Conservation (phyloP, 2,113 vertebrate species). For the Nanorana parkeri region DNA sequence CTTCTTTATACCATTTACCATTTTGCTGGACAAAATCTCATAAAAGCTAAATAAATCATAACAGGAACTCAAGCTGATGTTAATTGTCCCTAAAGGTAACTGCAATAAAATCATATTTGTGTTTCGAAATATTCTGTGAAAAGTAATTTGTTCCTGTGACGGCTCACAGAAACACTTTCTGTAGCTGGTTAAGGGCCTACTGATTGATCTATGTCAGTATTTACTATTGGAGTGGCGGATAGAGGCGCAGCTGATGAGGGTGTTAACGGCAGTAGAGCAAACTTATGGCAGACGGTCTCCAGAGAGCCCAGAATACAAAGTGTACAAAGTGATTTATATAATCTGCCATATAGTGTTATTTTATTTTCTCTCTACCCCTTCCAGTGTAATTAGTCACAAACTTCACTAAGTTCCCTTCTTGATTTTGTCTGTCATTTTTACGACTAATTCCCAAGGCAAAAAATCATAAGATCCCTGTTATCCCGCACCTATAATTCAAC, state of each 20-base stretch:
- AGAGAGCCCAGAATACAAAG: neutral
- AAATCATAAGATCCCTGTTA: too few species aligned
- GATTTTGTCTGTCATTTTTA: constrained; percentile 44
- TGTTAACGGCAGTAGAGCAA: constrained; percentile 29
- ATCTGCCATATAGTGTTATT: constrained; percentile 7
- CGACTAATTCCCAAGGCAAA: neutral
- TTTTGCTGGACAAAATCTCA: too few species aligned
- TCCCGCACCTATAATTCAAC: too few species aligned
- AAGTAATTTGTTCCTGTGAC: neutral
- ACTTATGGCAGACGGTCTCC: neutral
- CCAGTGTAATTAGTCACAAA: neutral
- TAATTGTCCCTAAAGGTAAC: too few species aligned
- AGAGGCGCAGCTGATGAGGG: neutral
- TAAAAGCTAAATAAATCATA: too few species aligned
- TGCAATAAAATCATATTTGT: too few species aligned
- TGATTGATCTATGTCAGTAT: neutral
- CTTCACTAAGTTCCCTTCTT: neutral
- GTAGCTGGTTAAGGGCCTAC: neutral
- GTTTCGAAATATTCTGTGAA: neutral
- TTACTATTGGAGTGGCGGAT: neutral
- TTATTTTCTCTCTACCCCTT: neutral
- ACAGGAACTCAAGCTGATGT: too few species aligned
- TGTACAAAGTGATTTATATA: constrained; percentile 13
- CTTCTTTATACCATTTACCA: too few species aligned
- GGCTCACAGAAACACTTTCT: neutral